Conservation (phyloP, 2,113 vertebrate species). For the Rana temporaria region DNA sequence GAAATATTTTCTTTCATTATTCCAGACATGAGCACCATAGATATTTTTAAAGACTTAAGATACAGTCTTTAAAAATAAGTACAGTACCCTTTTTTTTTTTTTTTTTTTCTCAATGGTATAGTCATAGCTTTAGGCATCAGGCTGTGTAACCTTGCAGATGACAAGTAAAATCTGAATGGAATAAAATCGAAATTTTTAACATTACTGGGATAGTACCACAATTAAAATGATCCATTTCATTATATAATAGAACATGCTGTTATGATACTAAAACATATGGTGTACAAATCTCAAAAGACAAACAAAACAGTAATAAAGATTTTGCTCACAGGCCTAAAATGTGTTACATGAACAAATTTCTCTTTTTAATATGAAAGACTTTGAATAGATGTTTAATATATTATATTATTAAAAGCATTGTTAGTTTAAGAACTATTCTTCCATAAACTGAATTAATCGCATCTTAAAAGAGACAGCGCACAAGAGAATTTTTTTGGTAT, state of each 20-base stretch:
- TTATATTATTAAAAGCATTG: neutral
- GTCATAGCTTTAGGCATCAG: slow-evolving; percentile 24
- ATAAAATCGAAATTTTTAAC: slow-evolving; percentile 24
- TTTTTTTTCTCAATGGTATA: neutral
- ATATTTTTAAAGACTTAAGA: neutral
- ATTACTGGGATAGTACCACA: slow-evolving; percentile 29
- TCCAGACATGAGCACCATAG: neutral
- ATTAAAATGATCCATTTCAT: slow-evolving; percentile 47
- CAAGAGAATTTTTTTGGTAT: too few relatives aligned
- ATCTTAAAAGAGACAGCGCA: too few relatives aligned
- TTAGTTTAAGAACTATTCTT: slow-evolving; percentile 6
- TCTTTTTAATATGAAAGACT: neutral
- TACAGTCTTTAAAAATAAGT: too few relatives aligned
- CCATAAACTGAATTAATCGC: neutral
- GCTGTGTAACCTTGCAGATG: slow-evolving; percentile 36
- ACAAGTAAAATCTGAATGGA: slow-evolving; percentile 26
- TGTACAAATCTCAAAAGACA: slow-evolving; percentile 30
- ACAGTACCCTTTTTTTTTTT: neutral
- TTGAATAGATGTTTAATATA: neutral
- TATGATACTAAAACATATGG: slow-evolving; percentile 46
- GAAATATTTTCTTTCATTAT: slow-evolving; percentile 4
- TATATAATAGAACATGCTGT: slow-evolving; percentile 48
- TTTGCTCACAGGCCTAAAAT: slow-evolving; percentile 24
- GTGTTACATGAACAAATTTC: slow-evolving; percentile 1
- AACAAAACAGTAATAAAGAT: slow-evolving; percentile 42